phyloP scores from a whole-genome alignment of 1,140 invertebrate genomes.

The Sycophaga agraensis region DNA sequence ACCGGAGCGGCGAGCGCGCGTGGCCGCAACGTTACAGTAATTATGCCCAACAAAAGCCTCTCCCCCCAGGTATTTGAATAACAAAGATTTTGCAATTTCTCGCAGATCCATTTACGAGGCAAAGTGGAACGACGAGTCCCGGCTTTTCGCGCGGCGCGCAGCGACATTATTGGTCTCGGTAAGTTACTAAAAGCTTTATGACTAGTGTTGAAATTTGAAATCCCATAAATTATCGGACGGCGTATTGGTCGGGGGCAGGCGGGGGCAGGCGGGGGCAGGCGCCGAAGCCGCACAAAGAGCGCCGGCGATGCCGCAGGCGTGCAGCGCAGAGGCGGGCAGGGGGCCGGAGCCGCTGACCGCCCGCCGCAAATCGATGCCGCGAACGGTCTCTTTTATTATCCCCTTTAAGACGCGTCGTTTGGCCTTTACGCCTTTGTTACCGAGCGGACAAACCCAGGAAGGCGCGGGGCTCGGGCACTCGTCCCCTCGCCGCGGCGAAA shows the following conservation, averaged over 20 bases:
- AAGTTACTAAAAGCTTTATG: slow-evolving; percentile 39
- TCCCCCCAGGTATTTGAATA: too few species aligned
- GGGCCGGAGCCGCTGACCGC: not conserved
- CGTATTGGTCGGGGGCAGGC: too few species aligned
- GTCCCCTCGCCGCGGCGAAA: not conserved
- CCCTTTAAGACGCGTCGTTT: slow-evolving; percentile 16
- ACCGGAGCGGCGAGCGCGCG: too few species aligned
- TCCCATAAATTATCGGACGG: not conserved
- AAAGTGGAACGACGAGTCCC: slow-evolving; percentile 63
- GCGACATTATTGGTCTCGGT: slow-evolving; percentile 65
- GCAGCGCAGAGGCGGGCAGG: too few species aligned
- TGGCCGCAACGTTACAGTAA: too few species aligned
- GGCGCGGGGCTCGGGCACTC: too few species aligned
- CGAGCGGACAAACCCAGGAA: not conserved
- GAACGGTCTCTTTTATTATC: slow-evolving; percentile 4
- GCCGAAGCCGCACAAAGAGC: slow-evolving; percentile 5
- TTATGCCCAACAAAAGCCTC: too few species aligned
- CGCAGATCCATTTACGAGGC: slow-evolving; percentile 62
- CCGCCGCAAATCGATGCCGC: slow-evolving; percentile 9
- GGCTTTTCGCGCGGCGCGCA: slow-evolving; percentile 62
- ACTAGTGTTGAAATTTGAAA: not conserved
- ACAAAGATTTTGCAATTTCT: too few species aligned
- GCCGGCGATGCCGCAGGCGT: too few species aligned
- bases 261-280: too few species aligned
- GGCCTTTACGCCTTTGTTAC: slow-evolving; percentile 14